phyloP scores from a whole-genome alignment of 2,797 vertebrate genomes.

The Masticophis lateralis region DNA sequence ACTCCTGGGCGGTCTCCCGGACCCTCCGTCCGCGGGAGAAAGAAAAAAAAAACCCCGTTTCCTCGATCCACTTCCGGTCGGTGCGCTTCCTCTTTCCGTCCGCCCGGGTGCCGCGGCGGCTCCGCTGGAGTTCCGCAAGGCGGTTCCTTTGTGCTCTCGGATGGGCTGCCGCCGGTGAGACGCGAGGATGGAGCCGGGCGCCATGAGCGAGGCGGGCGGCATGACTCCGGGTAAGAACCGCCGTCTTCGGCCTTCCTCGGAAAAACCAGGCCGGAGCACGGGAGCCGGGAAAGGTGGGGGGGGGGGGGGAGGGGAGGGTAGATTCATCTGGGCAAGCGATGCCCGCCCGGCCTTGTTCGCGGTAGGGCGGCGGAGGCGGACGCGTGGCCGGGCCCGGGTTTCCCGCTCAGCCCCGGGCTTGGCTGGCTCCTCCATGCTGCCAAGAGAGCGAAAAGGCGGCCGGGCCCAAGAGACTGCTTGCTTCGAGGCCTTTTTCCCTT shows the following conservation, averaged over 20 bases:
- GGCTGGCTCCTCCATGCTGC: background rate
- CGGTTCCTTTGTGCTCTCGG: constrained; percentile 27
- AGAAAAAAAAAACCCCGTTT: background rate
- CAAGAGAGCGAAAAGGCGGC: background rate
- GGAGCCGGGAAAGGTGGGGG: background rate
- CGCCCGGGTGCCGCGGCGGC: background rate
- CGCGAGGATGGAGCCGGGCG: constrained; percentile 4
- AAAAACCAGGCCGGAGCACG: background rate
- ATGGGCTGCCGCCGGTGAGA: background rate
- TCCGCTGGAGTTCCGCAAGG: background rate
- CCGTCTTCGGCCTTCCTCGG: background rate
- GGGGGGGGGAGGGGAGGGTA: too few relatives aligned
- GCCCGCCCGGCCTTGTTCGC: background rate
- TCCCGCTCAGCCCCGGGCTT: too few relatives aligned
- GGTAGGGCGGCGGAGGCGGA: background rate
- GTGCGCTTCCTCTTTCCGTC: rapidly evolving
- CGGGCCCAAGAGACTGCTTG: background rate
- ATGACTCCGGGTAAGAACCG: constrained; percentile 19
- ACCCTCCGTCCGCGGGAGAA: background rate
- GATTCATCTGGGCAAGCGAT: background rate
- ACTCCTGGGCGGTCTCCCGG: background rate
- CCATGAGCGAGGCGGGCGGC: constrained; percentile 19
- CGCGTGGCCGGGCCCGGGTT: background rate
- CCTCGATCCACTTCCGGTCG: background rate
- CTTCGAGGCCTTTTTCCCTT: background rate